A percentile compares a stretch with the other conserved stretches of the same genome.
Evolutionary conservation across 2,113 vertebrate genomes (phyloP).

Genomic region (Nipponia nippon): DNA sequence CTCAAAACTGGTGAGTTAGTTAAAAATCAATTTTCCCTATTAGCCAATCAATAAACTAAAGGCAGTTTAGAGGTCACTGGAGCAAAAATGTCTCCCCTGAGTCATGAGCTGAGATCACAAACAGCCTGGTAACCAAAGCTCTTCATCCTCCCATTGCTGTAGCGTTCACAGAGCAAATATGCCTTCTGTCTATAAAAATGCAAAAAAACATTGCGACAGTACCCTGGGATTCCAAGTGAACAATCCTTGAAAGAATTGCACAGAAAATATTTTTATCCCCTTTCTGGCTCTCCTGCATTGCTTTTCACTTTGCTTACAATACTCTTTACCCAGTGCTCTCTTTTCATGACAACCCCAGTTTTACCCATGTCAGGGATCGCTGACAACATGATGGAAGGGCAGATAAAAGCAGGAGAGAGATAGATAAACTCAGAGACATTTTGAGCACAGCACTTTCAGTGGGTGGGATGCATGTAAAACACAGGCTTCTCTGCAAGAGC

Average conservation of each 20-base stretch:
- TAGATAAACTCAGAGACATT: neutral
- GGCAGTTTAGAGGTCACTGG: constrained; percentile 29
- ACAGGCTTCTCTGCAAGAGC: neutral
- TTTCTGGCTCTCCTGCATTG: neutral
- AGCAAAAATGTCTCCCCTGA: neutral
- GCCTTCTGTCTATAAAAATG: neutral
- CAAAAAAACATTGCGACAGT: neutral
- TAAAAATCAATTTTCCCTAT: constrained; percentile 57
- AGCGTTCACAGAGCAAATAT: neutral
- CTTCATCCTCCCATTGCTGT: neutral
- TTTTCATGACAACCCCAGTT: neutral
- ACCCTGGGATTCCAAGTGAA: neutral
- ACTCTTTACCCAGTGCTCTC: neutral
- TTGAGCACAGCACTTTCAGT: neutral
- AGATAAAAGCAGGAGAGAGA: neutral
- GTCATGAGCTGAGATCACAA: neutral
- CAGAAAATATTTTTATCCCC: neutral
- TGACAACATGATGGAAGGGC: neutral
- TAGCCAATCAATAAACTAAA: constrained; percentile 54
- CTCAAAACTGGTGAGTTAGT: constrained; percentile 29
- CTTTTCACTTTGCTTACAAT: neutral
- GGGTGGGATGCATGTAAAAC: neutral
- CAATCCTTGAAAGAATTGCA: neutral
- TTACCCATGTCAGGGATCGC: neutral
- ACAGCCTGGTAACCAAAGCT: neutral